A percentile compares a stretch with the other conserved stretches of the same genome.
These are phyloP conservation scores for Syrrhaptes paradoxus DNA, from an alignment of 2,113 vertebrate genomes.

Conservation along the genomic window DNA sequence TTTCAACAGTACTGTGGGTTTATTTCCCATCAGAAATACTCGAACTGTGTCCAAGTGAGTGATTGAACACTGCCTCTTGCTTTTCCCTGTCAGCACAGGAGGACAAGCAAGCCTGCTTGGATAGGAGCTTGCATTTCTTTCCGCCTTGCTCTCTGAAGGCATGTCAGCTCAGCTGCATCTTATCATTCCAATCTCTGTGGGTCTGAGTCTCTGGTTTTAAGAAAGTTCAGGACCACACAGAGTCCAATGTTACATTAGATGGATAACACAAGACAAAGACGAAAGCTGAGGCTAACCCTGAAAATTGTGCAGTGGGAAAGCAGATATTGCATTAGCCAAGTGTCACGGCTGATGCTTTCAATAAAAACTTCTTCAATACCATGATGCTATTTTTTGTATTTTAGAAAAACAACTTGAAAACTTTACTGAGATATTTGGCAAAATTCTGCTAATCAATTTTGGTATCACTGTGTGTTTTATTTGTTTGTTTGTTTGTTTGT, in stretches of 20 bases:
- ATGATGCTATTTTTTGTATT: not conserved
- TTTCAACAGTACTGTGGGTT: constrained; percentile 2
- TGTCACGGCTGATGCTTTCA: not conserved
- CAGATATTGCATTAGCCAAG: not conserved
- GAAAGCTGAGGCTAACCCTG: not conserved
- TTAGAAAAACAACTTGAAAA: not conserved
- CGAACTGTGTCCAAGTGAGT: not conserved
- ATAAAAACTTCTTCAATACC: not conserved
- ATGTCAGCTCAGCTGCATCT: not conserved
- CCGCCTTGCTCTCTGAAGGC: not conserved
- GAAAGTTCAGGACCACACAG: constrained; percentile 49
- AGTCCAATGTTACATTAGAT: not conserved
- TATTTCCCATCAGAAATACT: not conserved
- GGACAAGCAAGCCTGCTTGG: not conserved
- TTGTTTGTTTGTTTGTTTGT: not conserved
- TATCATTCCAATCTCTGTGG: not conserved
- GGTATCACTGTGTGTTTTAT: not conserved
- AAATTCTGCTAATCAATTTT: not conserved
- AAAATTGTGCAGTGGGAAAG: not conserved
- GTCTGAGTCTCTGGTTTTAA: not conserved
- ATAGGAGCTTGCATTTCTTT: constrained; percentile 1
- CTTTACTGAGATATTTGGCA: not conserved
- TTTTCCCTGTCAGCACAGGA: not conserved
- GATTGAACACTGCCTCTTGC: not conserved
- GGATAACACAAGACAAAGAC: not conserved